Evolutionary conservation across 1,140 invertebrate species (phyloP), one percentile per base, ranked within the genome.

Genomic region (Lepidostoma basale): DNA sequence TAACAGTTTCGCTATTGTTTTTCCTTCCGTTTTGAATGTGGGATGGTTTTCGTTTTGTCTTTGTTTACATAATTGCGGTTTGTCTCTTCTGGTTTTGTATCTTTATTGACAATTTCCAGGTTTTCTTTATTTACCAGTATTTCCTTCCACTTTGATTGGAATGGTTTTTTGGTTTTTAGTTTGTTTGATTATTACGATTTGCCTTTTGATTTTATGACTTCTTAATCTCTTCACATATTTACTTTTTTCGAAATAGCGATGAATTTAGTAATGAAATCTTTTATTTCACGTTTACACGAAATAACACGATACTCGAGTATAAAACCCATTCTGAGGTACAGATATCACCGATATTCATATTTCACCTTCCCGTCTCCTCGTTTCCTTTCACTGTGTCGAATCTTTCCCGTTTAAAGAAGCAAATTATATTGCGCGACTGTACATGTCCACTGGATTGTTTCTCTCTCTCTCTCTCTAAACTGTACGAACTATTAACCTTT

Each of bases 11-110:
- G 16, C 16, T 44, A 5, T 18, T 44, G 9, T 44, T 16, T 44
- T 62, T 44, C 20, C 18, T 44, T 25, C 40, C 54, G 36, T 44
- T 62, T 62, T 62, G 59, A 45, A 42, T 62, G 59, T 62, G 59
- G 59, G 59, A 62, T 62, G 59, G 59, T 62, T 42, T 62, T 62
- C 59, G 39, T 62, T 62, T 62, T 62, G 54, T 59, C 14, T 59
- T 59, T 40, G 22, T 59, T 23, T 36, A 33, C 6, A 33, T 6
- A 45, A 59, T 25, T 59, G 16, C 30, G 30, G 16, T 39, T 22
- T 59, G 54, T 59, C 49, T 52, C 30, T 30, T 49, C 25, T 56
- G 52, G 28, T 56, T 56, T 30, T 30, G 52, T 30, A 30, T 30
- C 16, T n/a, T n/a, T 56, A 30, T 56, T 56, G 4, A 30, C 23